A percentile compares a stretch with the other conserved stretches of the same genome.
These are phyloP conservation scores for Panagrolaimus sp. DNA, from an alignment of 1,140 invertebrate species.

Conservation along the genomic window DNA sequence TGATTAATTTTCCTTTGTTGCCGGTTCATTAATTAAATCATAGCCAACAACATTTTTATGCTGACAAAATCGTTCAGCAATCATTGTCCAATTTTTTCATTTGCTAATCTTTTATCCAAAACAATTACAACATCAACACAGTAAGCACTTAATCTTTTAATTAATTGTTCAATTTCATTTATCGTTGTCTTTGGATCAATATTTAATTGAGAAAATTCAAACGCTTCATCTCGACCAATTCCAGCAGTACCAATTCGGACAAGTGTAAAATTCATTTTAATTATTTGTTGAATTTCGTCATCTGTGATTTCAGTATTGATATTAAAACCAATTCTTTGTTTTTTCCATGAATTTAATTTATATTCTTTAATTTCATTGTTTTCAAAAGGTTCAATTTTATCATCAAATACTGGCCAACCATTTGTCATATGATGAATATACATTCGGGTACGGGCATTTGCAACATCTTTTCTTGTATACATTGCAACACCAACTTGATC, in stretches of 20 bases:
- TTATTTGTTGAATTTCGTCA: neutral
- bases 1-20: neutral
- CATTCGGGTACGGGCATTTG: neutral
- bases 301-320: neutral
- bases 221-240: neutral
- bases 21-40: conserved; percentile 1
- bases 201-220: neutral
- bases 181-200: neutral
- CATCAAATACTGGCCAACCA: neutral
- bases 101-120: neutral
- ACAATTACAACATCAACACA: neutral
- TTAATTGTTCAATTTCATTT: neutral
- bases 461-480: neutral
- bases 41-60: conserved; percentile 2
- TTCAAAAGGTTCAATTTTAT: neutral
- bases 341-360: neutral
- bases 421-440: neutral
- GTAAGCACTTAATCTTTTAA: neutral
- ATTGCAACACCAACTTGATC: neutral
- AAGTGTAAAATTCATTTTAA: neutral
- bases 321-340: neutral
- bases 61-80: neutral
- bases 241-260: neutral
- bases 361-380: neutral
- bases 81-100: neutral